Conservation (phyloP, 2,113 vertebrate species). For the Aleadryas rufinucha region DNA sequence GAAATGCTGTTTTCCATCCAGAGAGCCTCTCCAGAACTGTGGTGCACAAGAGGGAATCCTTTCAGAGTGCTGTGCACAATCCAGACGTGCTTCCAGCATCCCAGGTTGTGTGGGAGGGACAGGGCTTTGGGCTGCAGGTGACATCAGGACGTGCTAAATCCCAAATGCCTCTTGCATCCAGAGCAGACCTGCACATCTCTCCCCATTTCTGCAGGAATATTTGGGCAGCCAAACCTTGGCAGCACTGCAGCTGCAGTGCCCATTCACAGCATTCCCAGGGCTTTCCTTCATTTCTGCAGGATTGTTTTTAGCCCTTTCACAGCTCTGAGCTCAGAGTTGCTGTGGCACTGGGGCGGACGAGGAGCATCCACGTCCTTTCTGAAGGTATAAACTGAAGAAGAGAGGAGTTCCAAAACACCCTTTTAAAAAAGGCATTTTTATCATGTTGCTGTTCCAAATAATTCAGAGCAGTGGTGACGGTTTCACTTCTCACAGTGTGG, state of each 20-base stretch:
- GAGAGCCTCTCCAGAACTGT: background rate
- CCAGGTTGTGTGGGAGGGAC: background rate
- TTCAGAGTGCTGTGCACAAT: background rate
- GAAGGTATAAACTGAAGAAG: background rate
- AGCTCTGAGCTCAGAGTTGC: background rate
- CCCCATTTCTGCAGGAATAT: background rate
- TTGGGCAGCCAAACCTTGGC: background rate
- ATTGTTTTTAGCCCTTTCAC: background rate
- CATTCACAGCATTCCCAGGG: background rate
- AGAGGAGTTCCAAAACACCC: background rate
- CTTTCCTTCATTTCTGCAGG: background rate
- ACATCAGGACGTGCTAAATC: background rate
- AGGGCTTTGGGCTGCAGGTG: background rate
- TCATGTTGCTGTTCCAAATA: background rate
- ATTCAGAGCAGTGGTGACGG: background rate
- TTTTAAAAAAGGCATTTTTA: background rate
- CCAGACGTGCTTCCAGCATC: background rate
- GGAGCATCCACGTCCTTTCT: background rate
- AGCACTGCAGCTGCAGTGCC: background rate
- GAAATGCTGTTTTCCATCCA: background rate
- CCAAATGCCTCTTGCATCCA: background rate
- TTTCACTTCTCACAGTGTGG: background rate
- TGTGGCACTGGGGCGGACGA: rapidly evolving
- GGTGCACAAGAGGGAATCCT: background rate
- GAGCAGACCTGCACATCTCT: background rate